Evolutionary conservation across 1,140 invertebrate species (phyloP).

Genomic region (Drepana arcuata): DNA sequence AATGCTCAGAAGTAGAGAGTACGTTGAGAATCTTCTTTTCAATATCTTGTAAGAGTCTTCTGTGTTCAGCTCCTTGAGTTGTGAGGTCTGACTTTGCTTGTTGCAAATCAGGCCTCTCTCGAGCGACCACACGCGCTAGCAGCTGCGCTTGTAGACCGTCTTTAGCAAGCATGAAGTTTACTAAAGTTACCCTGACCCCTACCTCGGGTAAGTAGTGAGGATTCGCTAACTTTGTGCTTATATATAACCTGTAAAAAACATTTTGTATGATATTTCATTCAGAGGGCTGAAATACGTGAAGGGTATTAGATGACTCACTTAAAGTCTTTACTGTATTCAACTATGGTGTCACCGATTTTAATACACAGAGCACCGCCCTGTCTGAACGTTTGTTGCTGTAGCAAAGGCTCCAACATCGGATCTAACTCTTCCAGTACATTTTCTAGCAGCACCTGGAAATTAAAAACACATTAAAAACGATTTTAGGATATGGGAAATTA

Average conservation of each 20-base stretch:
- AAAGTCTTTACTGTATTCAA: constrained; percentile 90
- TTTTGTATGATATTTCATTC: background rate
- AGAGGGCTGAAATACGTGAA: background rate
- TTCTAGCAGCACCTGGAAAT: constrained; percentile 82
- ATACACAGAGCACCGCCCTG: constrained; percentile 86
- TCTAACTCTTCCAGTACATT: constrained; percentile 93
- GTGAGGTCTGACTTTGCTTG: constrained; percentile 93
- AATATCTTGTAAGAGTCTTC: constrained; percentile 92
- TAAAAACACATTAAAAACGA: background rate
- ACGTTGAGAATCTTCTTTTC: constrained; percentile 91
- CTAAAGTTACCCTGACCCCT: constrained; percentile 91
- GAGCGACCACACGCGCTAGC: constrained; percentile 90
- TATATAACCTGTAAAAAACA: constrained; percentile 82
- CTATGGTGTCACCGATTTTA: constrained; percentile 86
- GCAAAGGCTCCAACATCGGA: constrained; percentile 88
- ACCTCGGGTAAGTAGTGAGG: constrained; percentile 95
- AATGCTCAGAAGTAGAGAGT: constrained; percentile 90
- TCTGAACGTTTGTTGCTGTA: constrained; percentile 91
- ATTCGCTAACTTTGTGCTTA: constrained; percentile 95
- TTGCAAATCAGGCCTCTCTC: constrained; percentile 93
- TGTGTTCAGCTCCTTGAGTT: constrained; percentile 92
- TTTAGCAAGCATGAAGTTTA: constrained; percentile 94
- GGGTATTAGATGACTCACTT: constrained; percentile 71
- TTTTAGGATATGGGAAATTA: background rate
- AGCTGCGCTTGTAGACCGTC: constrained; percentile 94